Evolutionary conservation across 2,113 vertebrate genomes (phyloP), one percentile per base, ranked within the genome.

Genomic region (Nanorana parkeri): DNA sequence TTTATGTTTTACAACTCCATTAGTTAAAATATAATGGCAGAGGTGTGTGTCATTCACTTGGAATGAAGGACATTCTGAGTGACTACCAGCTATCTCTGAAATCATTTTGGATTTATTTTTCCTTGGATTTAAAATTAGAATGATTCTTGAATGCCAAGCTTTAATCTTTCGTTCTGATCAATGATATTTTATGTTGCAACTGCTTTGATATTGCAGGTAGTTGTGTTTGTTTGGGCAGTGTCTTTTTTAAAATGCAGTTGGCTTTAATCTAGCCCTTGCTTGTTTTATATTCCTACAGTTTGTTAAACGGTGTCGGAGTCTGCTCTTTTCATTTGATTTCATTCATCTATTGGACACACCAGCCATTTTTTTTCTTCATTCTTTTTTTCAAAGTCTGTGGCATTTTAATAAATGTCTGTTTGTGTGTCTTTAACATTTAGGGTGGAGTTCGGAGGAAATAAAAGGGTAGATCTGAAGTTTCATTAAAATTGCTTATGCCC

Each of bases 401-500:
- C 90, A 88, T 93, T 91, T 92, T 94, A 85, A 86, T 92, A 87
- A 90, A 94, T 96, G 95, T 94, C 87, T 93, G 28, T 91, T 94
- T 93, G 93, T 92, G 90, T 94, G 94, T 91, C 88, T 93, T 85
- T 79, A 86, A 86, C 87, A 85, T 90, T 90, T 78, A 81, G 11
- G 41, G 41, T 47, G 63, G 72, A 29, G 61, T 0, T 19, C 73
- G 77, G 26, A 84, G 85, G 88, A 87, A 91, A 92, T 90, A 94
- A 95, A 96, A 96, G n/a, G 51, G 56, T 86, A 91, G 95, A 98
- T 98, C 93, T 97, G 94, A 99, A 98, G 95, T 99, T 98, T 96
- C 95, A 97, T 97, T 97, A 96, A 97, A 96, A 96, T 92, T 94
- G 89, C 93, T 93, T 93, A 91, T 91, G 89, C 92, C 94, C 92